Evolutionary conservation across 2,797 vertebrate species (phyloP), one percentile per base, ranked within the genome.

Genomic region (Danio choprae): DNA sequence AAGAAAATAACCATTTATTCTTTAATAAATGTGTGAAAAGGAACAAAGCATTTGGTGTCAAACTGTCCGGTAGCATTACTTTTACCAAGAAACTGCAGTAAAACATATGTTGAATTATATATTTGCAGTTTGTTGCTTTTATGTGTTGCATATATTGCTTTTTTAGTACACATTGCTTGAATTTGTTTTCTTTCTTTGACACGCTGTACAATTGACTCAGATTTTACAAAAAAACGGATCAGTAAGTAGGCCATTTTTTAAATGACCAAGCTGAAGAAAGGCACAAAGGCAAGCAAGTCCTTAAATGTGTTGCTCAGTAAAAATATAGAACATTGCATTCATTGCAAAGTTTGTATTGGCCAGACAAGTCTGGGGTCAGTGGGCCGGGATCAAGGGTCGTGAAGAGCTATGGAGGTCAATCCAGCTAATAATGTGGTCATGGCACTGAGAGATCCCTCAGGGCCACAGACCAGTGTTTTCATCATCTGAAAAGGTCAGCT

Each of bases 331-430:
- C 44, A 44, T 10, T 16, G 36, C 51, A 41, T 56, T 58, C 18
- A 64, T 18, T 29, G 5, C 20, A 4, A 10, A 73, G 56, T 8
- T 44, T 56, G 50, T 59, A 43, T 78, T 56, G 53, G 41, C 55
- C 46, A 80, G 38, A 65, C 56, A 77, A 59, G 60, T 62, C 43
- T 56, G 12, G 18, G 55, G 13, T 73, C 55, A 20, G 36, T n/a
- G 50, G 22, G 46, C 46, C 60, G 74, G 63, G 44, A 43, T 38
- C 36, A 65, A 56, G 53, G 12, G 58, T 40, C 29, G n/a, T 63
- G 65, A 56, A 38, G 53, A 48, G 36, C 70, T 55, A 15, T 68
- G 7, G 13, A 65, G 78, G 80, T 83, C 78, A 78, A 59, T 83
- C 51, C 59, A 78, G 64, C 63, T 80, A 36, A 77, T 83, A 69